phyloP scores from a whole-genome alignment of 2,797 vertebrate species.

The Anabacerthia variegaticeps region DNA sequence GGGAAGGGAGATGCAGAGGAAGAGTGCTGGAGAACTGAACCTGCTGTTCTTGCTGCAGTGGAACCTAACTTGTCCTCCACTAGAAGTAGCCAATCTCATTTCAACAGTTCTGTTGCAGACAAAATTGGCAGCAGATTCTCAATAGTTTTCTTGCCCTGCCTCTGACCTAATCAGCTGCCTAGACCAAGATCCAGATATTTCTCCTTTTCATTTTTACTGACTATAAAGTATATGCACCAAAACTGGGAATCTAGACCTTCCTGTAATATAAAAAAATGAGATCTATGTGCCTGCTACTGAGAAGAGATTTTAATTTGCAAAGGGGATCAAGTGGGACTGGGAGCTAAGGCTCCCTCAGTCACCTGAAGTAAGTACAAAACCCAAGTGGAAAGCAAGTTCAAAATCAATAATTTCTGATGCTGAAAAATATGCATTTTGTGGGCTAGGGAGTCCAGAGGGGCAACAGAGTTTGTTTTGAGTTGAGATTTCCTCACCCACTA shows the following conservation, averaged over 20 bases:
- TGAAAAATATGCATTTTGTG: not conserved
- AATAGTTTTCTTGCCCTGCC: not conserved
- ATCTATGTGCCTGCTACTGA: not conserved
- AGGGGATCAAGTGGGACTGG: not conserved
- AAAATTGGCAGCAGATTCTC: not conserved
- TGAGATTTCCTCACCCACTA: not conserved
- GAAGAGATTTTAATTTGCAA: not conserved
- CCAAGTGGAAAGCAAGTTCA: not conserved
- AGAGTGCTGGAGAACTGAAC: not conserved
- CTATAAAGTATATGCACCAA: not conserved
- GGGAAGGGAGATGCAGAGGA: not conserved
- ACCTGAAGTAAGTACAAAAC: not conserved
- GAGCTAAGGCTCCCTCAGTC: not conserved
- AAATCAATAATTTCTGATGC: not conserved
- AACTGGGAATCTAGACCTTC: not conserved
- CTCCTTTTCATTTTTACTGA: not conserved
- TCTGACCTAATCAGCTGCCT: not conserved
- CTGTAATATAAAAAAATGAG: not conserved
- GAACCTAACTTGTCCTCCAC: not conserved
- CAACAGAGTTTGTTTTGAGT: not conserved
- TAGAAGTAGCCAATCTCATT: not conserved
- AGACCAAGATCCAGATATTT: not conserved
- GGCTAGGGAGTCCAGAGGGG: not conserved
- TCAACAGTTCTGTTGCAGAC: not conserved
- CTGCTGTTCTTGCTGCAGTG: not conserved